Percentiles rank a stretch among this genome's conserved stretches.
Evolutionary conservation across 1,140 invertebrate species (phyloP).

Genomic region (Diabrotica virgifera): DNA sequence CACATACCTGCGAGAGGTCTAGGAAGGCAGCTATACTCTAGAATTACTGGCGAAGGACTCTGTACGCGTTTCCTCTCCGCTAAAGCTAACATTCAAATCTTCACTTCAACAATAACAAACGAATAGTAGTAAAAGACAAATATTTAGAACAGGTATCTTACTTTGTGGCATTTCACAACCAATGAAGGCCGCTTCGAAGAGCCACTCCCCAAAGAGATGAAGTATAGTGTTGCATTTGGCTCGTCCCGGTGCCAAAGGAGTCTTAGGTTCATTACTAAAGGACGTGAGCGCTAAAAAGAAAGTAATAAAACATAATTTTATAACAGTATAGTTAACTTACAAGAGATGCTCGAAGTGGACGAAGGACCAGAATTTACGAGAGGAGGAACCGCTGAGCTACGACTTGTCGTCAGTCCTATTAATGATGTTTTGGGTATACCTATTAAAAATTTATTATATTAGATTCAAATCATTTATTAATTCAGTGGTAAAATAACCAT

Average conservation of each 20-base stretch:
- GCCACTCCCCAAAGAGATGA: conserved; percentile 94
- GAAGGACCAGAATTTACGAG: conserved; percentile 61
- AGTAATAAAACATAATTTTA: background rate
- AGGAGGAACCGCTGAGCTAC: conserved; percentile 49
- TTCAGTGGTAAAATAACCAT: too few species aligned
- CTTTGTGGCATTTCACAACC: conserved; percentile 61
- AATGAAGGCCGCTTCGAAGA: conserved; percentile 92
- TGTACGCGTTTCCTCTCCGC: too few species aligned
- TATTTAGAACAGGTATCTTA: background rate
- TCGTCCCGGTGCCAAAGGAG: conserved; percentile 66
- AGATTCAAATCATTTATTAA: background rate
- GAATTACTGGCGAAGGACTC: too few species aligned
- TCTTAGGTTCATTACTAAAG: conserved; percentile 29
- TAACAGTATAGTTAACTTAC: conserved; percentile 49
- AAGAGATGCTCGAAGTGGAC: conserved; percentile 63
- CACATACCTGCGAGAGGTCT: too few species aligned
- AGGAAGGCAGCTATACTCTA: too few species aligned
- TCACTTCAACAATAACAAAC: background rate
- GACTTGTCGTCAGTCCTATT: conserved; percentile 70
- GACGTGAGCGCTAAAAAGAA: conserved; percentile 48
- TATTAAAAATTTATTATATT: conserved; percentile 39
- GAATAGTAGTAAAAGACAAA: background rate
- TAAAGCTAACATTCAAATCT: conserved; percentile 8
- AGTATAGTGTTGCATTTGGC: conserved; percentile 89
- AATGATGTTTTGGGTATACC: conserved; percentile 77